Conservation (phyloP, 2,113 vertebrate species). For the Forbesichthys papilliferus region DNA sequence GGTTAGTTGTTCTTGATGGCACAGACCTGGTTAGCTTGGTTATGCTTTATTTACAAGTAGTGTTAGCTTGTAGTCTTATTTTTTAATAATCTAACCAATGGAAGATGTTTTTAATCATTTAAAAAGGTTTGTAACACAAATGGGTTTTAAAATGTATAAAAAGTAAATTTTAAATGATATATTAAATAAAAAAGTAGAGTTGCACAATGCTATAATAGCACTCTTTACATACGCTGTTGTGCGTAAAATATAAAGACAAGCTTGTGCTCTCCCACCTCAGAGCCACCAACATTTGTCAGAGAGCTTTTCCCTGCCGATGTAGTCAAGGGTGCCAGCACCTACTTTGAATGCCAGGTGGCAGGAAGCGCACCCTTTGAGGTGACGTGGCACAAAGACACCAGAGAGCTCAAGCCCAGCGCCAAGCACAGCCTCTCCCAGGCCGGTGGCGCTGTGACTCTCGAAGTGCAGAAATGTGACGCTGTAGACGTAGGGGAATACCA, state of each 20-base stretch:
- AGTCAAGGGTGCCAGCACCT: slow-evolving; percentile 83
- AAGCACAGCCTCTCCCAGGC: slow-evolving; percentile 84
- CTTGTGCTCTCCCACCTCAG: slow-evolving; percentile 72
- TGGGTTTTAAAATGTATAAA: too few species aligned
- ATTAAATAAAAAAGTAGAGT: too few species aligned
- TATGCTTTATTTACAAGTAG: too few species aligned
- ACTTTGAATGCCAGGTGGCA: slow-evolving; percentile 83
- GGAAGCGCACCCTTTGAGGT: slow-evolving; percentile 91
- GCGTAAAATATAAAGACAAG: neutral
- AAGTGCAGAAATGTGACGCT: slow-evolving; percentile 85
- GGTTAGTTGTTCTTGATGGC: slow-evolving; percentile 77
- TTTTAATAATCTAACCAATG: too few species aligned
- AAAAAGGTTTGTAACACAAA: too few species aligned
- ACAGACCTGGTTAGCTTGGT: neutral
- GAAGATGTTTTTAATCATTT: too few species aligned
- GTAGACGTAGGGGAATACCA: slow-evolving; percentile 94
- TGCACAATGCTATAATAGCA: too few species aligned
- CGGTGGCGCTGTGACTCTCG: slow-evolving; percentile 80
- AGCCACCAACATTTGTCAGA: slow-evolving; percentile 87
- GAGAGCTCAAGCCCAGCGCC: slow-evolving; percentile 88
- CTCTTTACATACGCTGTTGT: neutral
- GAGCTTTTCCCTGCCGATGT: slow-evolving; percentile 81
- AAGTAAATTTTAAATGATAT: too few species aligned
- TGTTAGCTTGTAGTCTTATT: too few species aligned
- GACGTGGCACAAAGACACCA: slow-evolving; percentile 92